Conservation (phyloP, 1,140 invertebrate genomes). For the Halesus radiatus region DNA sequence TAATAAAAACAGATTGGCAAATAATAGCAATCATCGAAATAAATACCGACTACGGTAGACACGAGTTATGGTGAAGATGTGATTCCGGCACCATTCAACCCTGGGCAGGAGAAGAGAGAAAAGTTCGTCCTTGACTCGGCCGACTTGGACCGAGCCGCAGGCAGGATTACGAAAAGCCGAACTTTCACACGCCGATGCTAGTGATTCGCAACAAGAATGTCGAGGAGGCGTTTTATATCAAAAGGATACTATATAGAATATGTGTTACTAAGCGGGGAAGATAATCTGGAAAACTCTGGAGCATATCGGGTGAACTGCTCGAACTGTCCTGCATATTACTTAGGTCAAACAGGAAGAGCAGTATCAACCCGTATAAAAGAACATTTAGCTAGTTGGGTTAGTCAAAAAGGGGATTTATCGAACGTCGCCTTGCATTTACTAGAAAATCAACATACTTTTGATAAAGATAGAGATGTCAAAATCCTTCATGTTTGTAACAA, state of each 20-base stretch:
- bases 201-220: slow-evolving; percentile 12
- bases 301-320: too few species aligned
- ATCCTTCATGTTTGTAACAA: too few species aligned
- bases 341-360: too few species aligned
- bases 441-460: too few species aligned
- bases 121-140: slow-evolving; percentile 13
- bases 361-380: too few species aligned
- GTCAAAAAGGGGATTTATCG: too few species aligned
- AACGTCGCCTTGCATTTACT: too few species aligned
- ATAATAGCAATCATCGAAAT: not conserved
- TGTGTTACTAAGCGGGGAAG: slow-evolving; percentile 17
- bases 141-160: not conserved
- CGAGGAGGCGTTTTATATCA: slow-evolving; percentile 40
- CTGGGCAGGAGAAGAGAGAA: not conserved
- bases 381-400: too few species aligned
- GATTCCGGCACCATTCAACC: too few species aligned
- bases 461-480: too few species aligned
- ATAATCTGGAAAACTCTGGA: too few species aligned
- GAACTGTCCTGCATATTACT: too few species aligned
- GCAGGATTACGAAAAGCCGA: not conserved
- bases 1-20: not conserved
- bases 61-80: not conserved
- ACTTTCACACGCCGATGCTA: not conserved
- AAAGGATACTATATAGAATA: not conserved
- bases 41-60: not conserved